phyloP scores from a whole-genome alignment of 1,140 invertebrate genomes.

The Pygmarrhopalites habei region DNA sequence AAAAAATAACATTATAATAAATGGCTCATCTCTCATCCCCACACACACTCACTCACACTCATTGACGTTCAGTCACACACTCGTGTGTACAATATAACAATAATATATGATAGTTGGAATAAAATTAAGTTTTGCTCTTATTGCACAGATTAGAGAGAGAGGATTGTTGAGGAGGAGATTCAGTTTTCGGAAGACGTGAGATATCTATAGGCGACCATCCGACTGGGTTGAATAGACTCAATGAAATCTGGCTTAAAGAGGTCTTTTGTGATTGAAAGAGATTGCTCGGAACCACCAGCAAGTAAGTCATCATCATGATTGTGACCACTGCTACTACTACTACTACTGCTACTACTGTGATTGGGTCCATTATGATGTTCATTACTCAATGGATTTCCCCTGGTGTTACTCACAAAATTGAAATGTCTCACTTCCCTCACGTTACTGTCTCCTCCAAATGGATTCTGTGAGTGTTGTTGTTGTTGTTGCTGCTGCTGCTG shows the following conservation, averaged over 20 bases:
- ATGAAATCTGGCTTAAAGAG: slow-evolving; percentile 9
- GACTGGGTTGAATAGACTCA: slow-evolving; percentile 2
- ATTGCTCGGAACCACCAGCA: neutral
- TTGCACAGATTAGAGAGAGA: no score
- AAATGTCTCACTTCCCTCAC: neutral
- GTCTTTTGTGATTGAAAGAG: slow-evolving; percentile 4
- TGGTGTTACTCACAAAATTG: neutral
- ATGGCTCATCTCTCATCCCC: no score
- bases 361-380: neutral
- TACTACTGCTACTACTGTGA: neutral
- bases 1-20: no score
- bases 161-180: no score
- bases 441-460: neutral
- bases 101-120: no score
- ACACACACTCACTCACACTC: no score
- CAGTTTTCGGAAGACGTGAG: neutral
- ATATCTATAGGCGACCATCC: slow-evolving; percentile 5
- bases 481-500: neutral
- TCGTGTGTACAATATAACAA: no score
- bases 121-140: no score
- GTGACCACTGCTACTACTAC: neutral
- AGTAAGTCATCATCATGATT: neutral
- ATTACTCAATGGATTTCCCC: neutral
- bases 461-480: neutral
- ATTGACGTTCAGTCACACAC: no score